Base-by-base conservation (phyloP, 2,797 vertebrate genomes). In the Adrianichthys oophorus region DNA sequence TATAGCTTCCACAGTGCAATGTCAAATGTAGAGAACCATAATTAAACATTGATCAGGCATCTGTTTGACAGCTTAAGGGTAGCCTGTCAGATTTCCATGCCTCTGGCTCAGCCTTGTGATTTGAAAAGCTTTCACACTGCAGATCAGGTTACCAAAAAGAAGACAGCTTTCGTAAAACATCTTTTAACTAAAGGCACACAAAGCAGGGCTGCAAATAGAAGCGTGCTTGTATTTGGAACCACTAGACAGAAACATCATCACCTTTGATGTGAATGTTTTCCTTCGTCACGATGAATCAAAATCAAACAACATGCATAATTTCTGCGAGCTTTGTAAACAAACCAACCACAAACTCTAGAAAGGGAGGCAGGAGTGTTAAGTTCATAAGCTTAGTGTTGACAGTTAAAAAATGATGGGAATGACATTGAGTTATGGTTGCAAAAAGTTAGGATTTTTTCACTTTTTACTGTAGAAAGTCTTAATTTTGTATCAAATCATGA, bases 231-330 rank as follows among this genome's bases (percentile, higher is more conserved):
- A 13, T 58, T 40, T 68, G 67, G 75, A 59, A 67, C 48, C 53
- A 72, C 17, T 63, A 71, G 76, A 76, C 73, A 66, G 60, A 68
- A 75, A 65, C 55, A 62, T 17, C 52, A 47, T 72, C 74, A 78
- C 72, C 63, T 77, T 29, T 65, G 74, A 69, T 73, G 65, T 42
- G 48, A 70, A 57, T 52, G 46, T 74, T 29, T 62, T 26, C 52
- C 32, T 49, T 53, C 16, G 32, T 49, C 66, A 23, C 52, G 56
- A 63, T 62, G 61, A 49, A 84, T 83, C 75, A 66, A 59, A 47
- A 82, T 84, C 76, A 80, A 80, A 79, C 50, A 53, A 47, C 49
- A 44, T 48, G 15, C 72, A 41, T 18, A 24, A 62, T 65, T 56
- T 65, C 71, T 70, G 52, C 78, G 41, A 79, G 65, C 56, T 44